phyloP scores from a whole-genome alignment of 1,140 invertebrate species.

The Drosophila gunungcola region DNA sequence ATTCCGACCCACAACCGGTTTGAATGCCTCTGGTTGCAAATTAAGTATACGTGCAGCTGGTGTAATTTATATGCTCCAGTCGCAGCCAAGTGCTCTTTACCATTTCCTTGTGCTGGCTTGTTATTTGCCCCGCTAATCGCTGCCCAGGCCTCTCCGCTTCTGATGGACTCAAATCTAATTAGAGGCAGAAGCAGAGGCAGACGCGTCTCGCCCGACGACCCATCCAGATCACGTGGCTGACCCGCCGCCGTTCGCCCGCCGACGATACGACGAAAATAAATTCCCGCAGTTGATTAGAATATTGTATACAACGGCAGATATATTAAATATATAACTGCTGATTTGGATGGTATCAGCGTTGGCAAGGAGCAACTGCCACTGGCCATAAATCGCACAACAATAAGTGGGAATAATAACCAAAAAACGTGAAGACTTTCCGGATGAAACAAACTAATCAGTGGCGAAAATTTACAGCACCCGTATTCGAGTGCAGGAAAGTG shows the following conservation, averaged over 20 bases:
- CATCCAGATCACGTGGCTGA: conserved; percentile 60
- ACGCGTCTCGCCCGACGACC: conserved; percentile 34
- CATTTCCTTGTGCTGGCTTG: conserved; percentile 14
- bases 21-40: conserved; percentile 28
- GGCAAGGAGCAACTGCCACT: conserved; percentile 16
- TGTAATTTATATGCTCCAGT: conserved; percentile 43
- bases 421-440: neutral
- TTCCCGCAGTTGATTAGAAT: conserved; percentile 27
- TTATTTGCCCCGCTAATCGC: conserved; percentile 35
- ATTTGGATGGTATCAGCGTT: conserved; percentile 32
- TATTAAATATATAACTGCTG: conserved; percentile 59
- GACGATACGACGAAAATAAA: conserved; percentile 16
- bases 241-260: conserved; percentile 1
- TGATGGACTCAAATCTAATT: conserved; percentile 50
- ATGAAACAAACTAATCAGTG: conserved; percentile 24
- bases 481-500: conserved; percentile 23
- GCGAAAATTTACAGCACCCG: conserved; percentile 31
- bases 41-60: conserved; percentile 63
- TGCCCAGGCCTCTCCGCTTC: conserved; percentile 16
- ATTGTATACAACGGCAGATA: conserved; percentile 29
- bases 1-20: conserved; percentile 54
- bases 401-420: conserved; percentile 20
- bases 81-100: conserved; percentile 17
- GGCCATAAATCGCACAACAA: conserved; percentile 38
- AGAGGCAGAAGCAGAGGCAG: conserved; percentile 45